These are phyloP conservation scores for Autographa pulchrina DNA, from an alignment of 2,888 invertebrate species.

Conservation along the genomic window DNA sequence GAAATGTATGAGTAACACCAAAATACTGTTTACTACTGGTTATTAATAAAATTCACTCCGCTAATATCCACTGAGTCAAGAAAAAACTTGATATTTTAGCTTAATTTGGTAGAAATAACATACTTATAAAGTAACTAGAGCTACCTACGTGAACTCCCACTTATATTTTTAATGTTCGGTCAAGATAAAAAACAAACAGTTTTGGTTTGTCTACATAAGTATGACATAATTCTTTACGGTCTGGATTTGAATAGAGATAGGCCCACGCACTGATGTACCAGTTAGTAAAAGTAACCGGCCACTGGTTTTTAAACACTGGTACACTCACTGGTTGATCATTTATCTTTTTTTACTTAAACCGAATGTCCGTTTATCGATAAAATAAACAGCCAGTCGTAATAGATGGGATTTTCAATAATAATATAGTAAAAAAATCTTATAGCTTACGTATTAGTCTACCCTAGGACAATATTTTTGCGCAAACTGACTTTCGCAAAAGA, in stretches of 20 bases:
- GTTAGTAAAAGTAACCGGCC: slow-evolving; percentile 3
- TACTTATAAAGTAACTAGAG: neutral
- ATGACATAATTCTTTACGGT: slow-evolving; percentile 29
- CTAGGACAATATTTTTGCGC: too few relatives aligned
- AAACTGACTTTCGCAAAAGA: too few relatives aligned
- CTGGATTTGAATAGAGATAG: slow-evolving; percentile 17
- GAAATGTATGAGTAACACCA: too few relatives aligned
- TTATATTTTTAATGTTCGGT: slow-evolving; percentile 9
- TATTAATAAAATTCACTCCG: too few relatives aligned
- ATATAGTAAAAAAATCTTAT: neutral
- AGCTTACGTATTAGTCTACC: too few relatives aligned
- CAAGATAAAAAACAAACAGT: slow-evolving; percentile 19
- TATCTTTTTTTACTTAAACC: neutral
- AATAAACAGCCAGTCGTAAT: neutral
- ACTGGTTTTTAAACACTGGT: neutral
- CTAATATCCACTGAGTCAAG: neutral
- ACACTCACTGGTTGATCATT: neutral
- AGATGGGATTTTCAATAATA: neutral
- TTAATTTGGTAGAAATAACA: slow-evolving; percentile 19
- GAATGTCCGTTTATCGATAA: neutral
- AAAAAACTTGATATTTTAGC: neutral
- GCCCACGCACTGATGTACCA: slow-evolving; percentile 30
- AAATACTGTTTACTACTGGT: too few relatives aligned
- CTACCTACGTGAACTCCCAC: slow-evolving; percentile 44
- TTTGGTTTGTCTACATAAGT: slow-evolving; percentile 38